Conservation (phyloP, 2,797 vertebrate species). For the Hyperoplus lanceolatus region DNA sequence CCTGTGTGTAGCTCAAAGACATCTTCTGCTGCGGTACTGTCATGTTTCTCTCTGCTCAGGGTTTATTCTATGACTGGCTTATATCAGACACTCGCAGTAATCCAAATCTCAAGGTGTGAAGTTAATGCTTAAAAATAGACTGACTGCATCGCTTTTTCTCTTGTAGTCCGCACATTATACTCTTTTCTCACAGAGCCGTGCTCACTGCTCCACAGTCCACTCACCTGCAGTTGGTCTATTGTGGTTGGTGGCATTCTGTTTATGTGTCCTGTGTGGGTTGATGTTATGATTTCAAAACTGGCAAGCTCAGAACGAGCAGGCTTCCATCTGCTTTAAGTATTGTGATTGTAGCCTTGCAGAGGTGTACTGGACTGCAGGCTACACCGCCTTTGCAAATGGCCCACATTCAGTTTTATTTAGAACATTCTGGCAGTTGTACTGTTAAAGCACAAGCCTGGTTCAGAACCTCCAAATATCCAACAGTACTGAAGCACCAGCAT, state of each 20-base stretch:
- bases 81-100: conserved; percentile 15
- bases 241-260: conserved; percentile 22
- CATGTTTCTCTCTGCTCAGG: conserved; percentile 27
- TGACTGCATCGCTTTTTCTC: conserved; percentile 8
- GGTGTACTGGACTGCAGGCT: conserved; percentile 29
- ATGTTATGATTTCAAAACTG: conserved; percentile 33
- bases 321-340: conserved; percentile 40
- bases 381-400: conserved; percentile 24
- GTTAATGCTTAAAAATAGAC: conserved; percentile 26
- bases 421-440: conserved; percentile 4
- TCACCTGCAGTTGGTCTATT: conserved; percentile 28
- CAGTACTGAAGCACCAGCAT: background rate
- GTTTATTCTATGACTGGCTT: conserved; percentile 34
- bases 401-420: conserved; percentile 24
- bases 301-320: conserved; percentile 4
- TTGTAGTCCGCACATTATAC: background rate
- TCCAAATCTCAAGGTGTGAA: conserved; percentile 47
- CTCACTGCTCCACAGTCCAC: conserved; percentile 12
- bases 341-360: conserved; percentile 26
- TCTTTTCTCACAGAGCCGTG: conserved; percentile 17
- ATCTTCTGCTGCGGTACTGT: conserved; percentile 30
- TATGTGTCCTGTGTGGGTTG: conserved; percentile 39
- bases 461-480: background rate
- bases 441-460: background rate
- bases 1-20: conserved; percentile 23